Conservation (phyloP, 2,888 invertebrate genomes). For the Campoletis raptor region DNA sequence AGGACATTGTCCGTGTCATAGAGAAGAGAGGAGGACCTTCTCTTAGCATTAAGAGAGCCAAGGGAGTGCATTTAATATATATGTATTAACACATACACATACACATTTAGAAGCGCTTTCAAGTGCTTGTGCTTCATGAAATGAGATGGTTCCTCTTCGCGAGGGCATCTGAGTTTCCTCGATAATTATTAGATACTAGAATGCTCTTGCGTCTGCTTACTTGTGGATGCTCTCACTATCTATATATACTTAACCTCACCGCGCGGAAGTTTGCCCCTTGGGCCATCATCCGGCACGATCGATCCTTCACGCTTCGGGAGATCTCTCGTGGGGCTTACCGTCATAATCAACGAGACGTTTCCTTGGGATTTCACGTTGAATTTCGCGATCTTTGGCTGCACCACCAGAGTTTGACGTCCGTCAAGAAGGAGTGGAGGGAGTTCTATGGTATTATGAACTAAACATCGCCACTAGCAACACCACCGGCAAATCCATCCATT, state of each 20-base stretch:
- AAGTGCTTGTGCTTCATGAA: slow-evolving; percentile 35
- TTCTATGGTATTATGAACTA: not conserved
- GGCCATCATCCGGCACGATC: slow-evolving; percentile 64
- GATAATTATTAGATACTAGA: slow-evolving; percentile 80
- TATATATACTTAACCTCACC: slow-evolving; percentile 47
- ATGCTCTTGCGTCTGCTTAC: slow-evolving; percentile 67
- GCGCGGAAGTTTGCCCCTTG: slow-evolving; percentile 64
- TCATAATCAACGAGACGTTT: slow-evolving; percentile 69
- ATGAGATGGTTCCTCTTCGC: slow-evolving; percentile 71
- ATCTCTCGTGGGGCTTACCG: slow-evolving; percentile 64
- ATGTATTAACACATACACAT: slow-evolving; percentile 2
- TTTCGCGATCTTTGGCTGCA: slow-evolving; percentile 55
- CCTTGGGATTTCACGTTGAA: slow-evolving; percentile 61
- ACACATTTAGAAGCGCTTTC: slow-evolving; percentile 60
- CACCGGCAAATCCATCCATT: slow-evolving; percentile 28
- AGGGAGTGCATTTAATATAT: slow-evolving; percentile 23
- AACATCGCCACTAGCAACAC: slow-evolving; percentile 29
- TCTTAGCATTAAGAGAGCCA: slow-evolving; percentile 19
- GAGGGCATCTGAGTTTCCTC: slow-evolving; percentile 73
- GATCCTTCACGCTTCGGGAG: slow-evolving; percentile 67
- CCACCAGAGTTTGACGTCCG: slow-evolving; percentile 50
- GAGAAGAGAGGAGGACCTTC: slow-evolving; percentile 22
- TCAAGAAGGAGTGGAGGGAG: slow-evolving; percentile 4
- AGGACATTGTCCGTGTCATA: slow-evolving; percentile 72
- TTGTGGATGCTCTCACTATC: slow-evolving; percentile 50